Base-by-base conservation (phyloP, 2,888 invertebrate genomes). In the Liodrosophila aerea region DNA sequence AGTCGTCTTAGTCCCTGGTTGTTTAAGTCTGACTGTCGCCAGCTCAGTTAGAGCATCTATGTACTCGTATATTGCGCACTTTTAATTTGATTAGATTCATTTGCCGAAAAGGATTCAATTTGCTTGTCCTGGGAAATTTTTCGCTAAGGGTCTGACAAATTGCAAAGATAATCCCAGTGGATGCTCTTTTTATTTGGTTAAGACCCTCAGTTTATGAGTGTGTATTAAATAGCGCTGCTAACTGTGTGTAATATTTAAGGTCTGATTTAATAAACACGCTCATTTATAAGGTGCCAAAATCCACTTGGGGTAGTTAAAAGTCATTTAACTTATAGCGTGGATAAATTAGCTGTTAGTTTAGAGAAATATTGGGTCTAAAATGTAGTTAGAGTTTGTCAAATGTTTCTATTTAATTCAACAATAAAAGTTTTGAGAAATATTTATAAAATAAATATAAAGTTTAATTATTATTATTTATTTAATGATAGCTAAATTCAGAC, bases 31-130 rank as follows among this genome's bases (percentile, higher is more conserved):
- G 22, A 2, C 2, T 22, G 22, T 22, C 22, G 5, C 5, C 22
- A 22, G 22, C 22, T 22, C 22, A 2, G 22, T 22, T 22, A 22
- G 5, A 22, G 22, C 22, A 22, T 22, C 3, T 52, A 29, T 45
- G 16, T 60, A 37, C 33, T 37, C 50, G 27, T 36, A 31, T 34
- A 50, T 60, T 56, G 62, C 62, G 47, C 64, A 62, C 52, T 72
- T 82, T 76, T 86, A 86, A 86, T 85, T 71, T 67, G 58, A 72
- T 86, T 86, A 66, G 77, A 68, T 84, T 80, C 82, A 65, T 82
- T 77, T 82, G 77, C 66, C 63, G 43, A 68, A 69, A 66, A 82
- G 72, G 76, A 84, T 80, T 84, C 64, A 76, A 81, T 81, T 81
- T 71, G 71, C n/a, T 47, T 33, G 56, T 44, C 31, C 57, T 50